phyloP scores from a whole-genome alignment of 2,888 invertebrate genomes.

The Arge pagana region DNA sequence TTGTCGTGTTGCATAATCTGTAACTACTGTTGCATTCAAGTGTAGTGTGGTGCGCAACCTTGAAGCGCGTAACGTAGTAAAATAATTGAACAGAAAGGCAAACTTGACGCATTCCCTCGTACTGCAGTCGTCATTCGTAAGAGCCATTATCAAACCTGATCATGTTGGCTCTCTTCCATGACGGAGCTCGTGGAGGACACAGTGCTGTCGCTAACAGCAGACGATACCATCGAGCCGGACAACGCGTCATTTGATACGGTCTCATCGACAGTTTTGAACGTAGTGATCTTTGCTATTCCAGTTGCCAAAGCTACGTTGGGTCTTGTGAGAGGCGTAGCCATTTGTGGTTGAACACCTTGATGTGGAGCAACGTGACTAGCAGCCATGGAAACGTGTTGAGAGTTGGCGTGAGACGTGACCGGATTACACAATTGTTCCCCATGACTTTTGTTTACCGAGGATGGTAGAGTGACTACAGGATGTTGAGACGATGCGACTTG shows the following conservation, averaged over 20 bases:
- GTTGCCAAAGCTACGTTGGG: conserved; percentile 34
- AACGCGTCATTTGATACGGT: conserved; percentile 46
- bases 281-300: conserved; percentile 42
- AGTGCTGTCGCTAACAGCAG: conserved; percentile 46
- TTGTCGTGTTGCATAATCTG: too few species aligned
- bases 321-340: conserved; percentile 17
- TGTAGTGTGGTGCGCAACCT: too few species aligned
- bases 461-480: neutral
- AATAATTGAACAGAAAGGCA: conserved; percentile 5
- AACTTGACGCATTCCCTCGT: conserved; percentile 20
- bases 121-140: conserved; percentile 36
- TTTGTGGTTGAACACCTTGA: conserved; percentile 22
- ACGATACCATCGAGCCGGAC: conserved; percentile 46
- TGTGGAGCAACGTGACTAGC: conserved; percentile 20
- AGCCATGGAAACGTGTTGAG: conserved; percentile 9
- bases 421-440: conserved; percentile 7
- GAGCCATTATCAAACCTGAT: conserved; percentile 55
- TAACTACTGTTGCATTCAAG: too few species aligned
- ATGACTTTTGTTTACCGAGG: neutral
- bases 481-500: neutral
- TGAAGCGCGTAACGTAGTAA: too few species aligned
- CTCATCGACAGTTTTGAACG: conserved; percentile 41
- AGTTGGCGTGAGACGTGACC: conserved; percentile 4
- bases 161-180: conserved; percentile 51
- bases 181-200: conserved; percentile 49